Percentiles rank a stretch among this genome's conserved stretches.
Evolutionary conservation across 1,140 invertebrate genomes (phyloP).

Genomic region (Dolichoris vasculosae): DNA sequence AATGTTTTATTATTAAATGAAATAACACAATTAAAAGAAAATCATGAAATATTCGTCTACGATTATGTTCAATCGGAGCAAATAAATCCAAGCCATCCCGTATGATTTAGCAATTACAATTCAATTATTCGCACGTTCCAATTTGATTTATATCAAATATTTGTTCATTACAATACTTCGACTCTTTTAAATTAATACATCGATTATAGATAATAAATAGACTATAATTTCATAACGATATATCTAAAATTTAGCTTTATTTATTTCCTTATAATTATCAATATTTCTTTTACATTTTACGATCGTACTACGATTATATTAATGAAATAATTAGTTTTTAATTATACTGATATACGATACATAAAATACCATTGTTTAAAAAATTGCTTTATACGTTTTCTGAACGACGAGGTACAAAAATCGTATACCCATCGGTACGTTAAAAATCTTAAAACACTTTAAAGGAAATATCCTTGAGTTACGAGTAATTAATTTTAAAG

Average conservation of each 20-base stretch:
- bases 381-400: too few species aligned
- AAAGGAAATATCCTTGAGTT: too few species aligned
- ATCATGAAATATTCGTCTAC: neutral
- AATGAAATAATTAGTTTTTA: too few species aligned
- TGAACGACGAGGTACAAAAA: too few species aligned
- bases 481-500: too few species aligned
- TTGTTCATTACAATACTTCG: neutral
- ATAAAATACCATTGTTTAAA: too few species aligned
- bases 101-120: constrained; percentile 20
- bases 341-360: too few species aligned
- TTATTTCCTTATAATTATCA: neutral
- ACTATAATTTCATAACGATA: neutral
- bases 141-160: constrained; percentile 27
- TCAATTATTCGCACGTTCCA: neutral
- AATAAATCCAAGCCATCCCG: constrained; percentile 20
- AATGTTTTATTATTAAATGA: too few species aligned
- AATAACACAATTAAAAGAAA: neutral
- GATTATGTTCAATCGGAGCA: constrained; percentile 10
- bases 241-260: neutral
- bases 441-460: too few species aligned
- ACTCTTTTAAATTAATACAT: constrained; percentile 12
- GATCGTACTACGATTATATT: too few species aligned
- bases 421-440: too few species aligned
- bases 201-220: neutral
- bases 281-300: too few species aligned